Percentiles rank a stretch among this genome's conserved stretches.
Conservation (phyloP, 2,888 invertebrate genomes). For the Thecophora atra region DNA sequence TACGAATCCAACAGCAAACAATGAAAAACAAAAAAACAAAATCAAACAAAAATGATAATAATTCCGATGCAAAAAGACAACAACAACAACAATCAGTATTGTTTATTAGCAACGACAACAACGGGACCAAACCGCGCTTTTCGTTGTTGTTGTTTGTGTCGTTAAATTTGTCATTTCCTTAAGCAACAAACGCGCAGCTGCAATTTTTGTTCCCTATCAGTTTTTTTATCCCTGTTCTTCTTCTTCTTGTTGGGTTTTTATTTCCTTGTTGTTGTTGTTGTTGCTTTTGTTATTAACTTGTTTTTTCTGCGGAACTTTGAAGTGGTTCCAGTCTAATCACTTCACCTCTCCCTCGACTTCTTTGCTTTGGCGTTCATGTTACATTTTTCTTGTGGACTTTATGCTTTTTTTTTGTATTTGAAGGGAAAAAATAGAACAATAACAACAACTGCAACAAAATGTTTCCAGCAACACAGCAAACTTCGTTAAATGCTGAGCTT, state of each 20-base stretch:
- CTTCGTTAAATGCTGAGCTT: slow-evolving; percentile 15
- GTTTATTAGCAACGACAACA: neutral
- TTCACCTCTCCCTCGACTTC: too few species aligned
- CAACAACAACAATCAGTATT: neutral
- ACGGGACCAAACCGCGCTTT: neutral
- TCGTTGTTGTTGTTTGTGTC: neutral
- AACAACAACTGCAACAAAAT: slow-evolving; percentile 24
- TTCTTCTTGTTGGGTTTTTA: neutral
- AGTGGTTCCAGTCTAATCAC: neutral
- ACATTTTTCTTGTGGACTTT: too few species aligned
- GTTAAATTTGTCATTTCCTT: neutral
- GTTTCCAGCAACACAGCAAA: slow-evolving; percentile 10
- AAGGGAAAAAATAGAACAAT: slow-evolving; percentile 22
- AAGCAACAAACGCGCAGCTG: neutral
- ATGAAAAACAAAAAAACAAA: neutral
- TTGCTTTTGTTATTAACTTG: neutral
- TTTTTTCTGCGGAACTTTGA: neutral
- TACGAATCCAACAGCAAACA: neutral
- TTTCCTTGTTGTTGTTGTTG: neutral
- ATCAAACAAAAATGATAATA: neutral
- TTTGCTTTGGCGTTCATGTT: too few species aligned
- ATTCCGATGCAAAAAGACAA: neutral
- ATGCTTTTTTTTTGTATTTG: neutral
- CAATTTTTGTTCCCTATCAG: too few species aligned
- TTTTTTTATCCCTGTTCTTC: too few species aligned